These are phyloP conservation scores for Erpetoichthys calabaricus DNA, from an alignment of 2,797 vertebrate genomes.

Conservation along the genomic window DNA sequence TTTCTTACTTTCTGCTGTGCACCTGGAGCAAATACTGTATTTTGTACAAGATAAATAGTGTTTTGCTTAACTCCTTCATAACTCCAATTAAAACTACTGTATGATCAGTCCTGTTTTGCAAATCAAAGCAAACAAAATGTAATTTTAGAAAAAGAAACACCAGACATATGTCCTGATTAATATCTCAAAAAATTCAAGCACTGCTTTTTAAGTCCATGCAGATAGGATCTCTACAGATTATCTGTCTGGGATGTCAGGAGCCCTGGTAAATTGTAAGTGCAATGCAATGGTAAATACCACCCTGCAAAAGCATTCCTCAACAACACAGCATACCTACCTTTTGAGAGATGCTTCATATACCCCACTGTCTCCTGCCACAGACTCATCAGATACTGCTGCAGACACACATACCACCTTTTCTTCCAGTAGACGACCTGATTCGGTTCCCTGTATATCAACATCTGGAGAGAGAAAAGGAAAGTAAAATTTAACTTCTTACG, in stretches of 20 bases:
- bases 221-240: too few species aligned
- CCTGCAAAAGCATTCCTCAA: neutral
- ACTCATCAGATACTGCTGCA: slow-evolving; percentile 63
- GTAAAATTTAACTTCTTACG: neutral
- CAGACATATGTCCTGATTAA: slow-evolving; percentile 6
- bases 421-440: slow-evolving; percentile 30
- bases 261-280: neutral
- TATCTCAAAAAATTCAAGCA: neutral
- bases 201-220: too few species aligned
- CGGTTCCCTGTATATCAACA: slow-evolving; percentile 32
- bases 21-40: too few species aligned
- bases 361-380: slow-evolving; percentile 64
- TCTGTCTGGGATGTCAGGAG: too few species aligned
- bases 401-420: slow-evolving; percentile 53
- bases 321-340: slow-evolving; percentile 39
- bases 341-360: slow-evolving; percentile 63
- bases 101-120: too few species aligned
- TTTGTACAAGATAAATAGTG: too few species aligned
- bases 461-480: slow-evolving; percentile 26
- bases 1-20: too few species aligned
- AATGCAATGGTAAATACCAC: neutral
- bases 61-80: too few species aligned
- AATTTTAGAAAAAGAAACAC: too few species aligned
- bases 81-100: too few species aligned
- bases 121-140: too few species aligned